These are phyloP conservation scores for Hydropsyche betteni DNA, from an alignment of 2,888 invertebrate genomes.

Conservation along the genomic window DNA sequence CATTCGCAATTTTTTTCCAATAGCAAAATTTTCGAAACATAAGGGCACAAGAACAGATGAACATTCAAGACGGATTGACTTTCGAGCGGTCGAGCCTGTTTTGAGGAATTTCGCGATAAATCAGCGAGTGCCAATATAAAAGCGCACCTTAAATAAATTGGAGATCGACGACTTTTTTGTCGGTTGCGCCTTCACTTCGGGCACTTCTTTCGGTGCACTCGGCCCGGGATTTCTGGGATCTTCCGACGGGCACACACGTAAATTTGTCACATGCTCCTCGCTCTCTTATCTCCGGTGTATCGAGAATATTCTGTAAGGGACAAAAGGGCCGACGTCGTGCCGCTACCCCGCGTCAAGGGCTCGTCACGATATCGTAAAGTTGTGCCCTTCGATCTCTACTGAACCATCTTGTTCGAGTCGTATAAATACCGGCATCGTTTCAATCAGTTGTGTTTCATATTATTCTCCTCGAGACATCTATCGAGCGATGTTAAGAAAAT, in stretches of 20 bases:
- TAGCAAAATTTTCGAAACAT: too few relatives aligned
- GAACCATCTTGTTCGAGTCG: too few relatives aligned
- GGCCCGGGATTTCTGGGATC: not conserved
- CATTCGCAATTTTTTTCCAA: too few relatives aligned
- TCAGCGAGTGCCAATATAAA: conserved; percentile 8
- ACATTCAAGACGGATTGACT: not conserved
- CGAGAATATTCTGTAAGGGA: conserved; percentile 14
- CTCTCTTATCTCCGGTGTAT: conserved; percentile 27
- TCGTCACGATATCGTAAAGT: too few relatives aligned
- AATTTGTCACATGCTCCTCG: conserved; percentile 40
- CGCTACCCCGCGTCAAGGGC: too few relatives aligned
- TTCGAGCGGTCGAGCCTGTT: conserved; percentile 3
- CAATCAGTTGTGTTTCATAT: too few relatives aligned
- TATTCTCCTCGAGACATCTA: too few relatives aligned
- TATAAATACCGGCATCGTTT: too few relatives aligned
- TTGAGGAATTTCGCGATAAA: conserved; percentile 23
- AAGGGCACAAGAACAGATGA: not conserved
- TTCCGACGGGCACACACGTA: conserved; percentile 16
- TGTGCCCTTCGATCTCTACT: too few relatives aligned
- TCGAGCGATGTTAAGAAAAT: too few relatives aligned
- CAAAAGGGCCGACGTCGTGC: conserved; percentile 36
- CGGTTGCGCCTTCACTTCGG: not conserved
- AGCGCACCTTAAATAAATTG: conserved; percentile 7
- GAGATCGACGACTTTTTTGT: conserved; percentile 20
- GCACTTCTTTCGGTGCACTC: too few relatives aligned